Conservation (phyloP, 2,797 vertebrate species). For the Poeciliopsis paucimaculata region DNA sequence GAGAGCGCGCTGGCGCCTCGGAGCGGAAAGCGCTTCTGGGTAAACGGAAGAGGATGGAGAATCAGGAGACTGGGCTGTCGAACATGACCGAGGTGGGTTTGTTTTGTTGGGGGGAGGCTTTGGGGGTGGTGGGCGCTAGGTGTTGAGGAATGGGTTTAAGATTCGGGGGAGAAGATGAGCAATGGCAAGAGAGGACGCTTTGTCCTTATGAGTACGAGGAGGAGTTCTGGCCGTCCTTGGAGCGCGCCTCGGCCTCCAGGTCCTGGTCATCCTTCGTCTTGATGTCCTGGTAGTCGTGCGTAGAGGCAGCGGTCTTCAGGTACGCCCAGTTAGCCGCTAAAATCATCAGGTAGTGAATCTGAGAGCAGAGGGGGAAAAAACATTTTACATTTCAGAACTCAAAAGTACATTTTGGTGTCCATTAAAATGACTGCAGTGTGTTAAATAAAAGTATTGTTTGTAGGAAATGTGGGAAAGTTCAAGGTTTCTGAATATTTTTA, state of each 20-base stretch:
- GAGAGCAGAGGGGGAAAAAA: constrained; percentile 53
- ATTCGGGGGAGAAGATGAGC: constrained; percentile 49
- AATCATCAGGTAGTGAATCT: constrained; percentile 99
- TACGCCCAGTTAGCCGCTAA: constrained; percentile 99
- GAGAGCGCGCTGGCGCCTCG: constrained; percentile 36
- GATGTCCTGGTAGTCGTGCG: constrained; percentile 98
- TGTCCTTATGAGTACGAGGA: constrained; percentile 96
- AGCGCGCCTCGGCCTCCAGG: constrained; percentile 96
- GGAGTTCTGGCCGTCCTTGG: constrained; percentile 99
- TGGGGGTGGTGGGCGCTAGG: constrained; percentile 38
- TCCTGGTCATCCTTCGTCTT: constrained; percentile 99
- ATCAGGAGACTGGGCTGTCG: constrained; percentile 58
- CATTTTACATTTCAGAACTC: neutral
- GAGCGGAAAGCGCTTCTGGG: constrained; percentile 5
- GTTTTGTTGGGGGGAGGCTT: constrained; percentile 47
- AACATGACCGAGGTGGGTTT: constrained; percentile 66
- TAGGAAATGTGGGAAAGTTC: neutral
- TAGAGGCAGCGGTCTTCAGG: constrained; percentile 96
- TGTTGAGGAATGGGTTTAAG: constrained; percentile 44
- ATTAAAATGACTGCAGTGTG: neutral
- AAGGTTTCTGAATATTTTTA: neutral
- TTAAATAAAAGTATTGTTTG: neutral
- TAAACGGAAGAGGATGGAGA: constrained; percentile 65
- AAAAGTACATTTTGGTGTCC: neutral
- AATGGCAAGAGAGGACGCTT: constrained; percentile 46